These are phyloP conservation scores for Triops cancriformis DNA, from an alignment of 1,140 invertebrate genomes.

Conservation along the genomic window DNA sequence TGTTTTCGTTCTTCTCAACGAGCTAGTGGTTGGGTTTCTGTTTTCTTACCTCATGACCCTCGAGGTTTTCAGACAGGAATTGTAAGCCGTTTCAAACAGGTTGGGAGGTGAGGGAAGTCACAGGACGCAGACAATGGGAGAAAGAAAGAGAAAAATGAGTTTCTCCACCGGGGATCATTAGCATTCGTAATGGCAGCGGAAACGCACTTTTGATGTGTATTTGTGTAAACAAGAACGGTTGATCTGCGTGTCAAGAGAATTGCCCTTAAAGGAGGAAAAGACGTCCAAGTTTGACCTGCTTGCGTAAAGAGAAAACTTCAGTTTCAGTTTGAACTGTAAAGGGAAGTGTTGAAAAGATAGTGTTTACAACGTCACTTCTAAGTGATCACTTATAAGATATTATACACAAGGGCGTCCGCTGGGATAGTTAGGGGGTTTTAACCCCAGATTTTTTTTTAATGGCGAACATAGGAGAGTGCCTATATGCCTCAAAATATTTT, in stretches of 20 bases:
- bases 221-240: background rate
- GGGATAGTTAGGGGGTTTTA: too few relatives aligned
- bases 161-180: background rate
- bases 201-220: background rate
- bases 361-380: too few relatives aligned
- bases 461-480: too few relatives aligned
- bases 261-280: background rate
- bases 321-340: too few relatives aligned
- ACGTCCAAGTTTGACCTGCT: too few relatives aligned
- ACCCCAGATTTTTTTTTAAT: too few relatives aligned
- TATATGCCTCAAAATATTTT: too few relatives aligned
- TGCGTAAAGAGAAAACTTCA: too few relatives aligned
- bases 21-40: background rate
- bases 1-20: background rate
- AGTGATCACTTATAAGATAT: too few relatives aligned
- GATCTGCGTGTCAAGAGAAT: too few relatives aligned
- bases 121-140: background rate
- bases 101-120: background rate
- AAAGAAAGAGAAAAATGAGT: background rate
- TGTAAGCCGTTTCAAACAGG: background rate
- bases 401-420: too few relatives aligned
- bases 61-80: background rate
- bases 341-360: too few relatives aligned
- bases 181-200: background rate
- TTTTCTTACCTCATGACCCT: background rate